These are phyloP conservation scores for Pungitius pungitius DNA, from an alignment of 2,113 vertebrate genomes.

Conservation along the genomic window DNA sequence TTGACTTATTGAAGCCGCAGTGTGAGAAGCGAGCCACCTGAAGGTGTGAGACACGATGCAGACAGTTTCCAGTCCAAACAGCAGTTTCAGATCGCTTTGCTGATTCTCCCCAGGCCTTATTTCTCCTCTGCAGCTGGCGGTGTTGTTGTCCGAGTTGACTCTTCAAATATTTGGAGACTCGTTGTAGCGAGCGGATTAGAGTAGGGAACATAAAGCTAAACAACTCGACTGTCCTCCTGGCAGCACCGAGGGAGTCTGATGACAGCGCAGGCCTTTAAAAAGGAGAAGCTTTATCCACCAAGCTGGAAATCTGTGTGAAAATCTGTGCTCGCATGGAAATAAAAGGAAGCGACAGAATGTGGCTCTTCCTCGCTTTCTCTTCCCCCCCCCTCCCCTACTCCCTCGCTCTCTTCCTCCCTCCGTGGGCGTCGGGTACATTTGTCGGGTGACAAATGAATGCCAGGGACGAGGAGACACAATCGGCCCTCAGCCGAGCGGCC, in stretches of 20 bases:
- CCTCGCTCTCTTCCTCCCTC: conserved; percentile 43
- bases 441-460: conserved; percentile 67
- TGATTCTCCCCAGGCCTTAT: not conserved
- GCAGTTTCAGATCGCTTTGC: not conserved
- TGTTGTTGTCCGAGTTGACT: not conserved
- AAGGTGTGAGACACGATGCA: not conserved
- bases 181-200: not conserved
- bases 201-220: conserved; percentile 17
- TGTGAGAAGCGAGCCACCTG: not conserved
- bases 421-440: conserved; percentile 68
- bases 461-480: conserved; percentile 59
- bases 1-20: not conserved
- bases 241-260: conserved; percentile 15
- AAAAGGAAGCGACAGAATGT: conserved; percentile 28
- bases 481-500: conserved; percentile 63
- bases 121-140: not conserved
- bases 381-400: conserved; percentile 32
- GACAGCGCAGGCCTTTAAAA: conserved; percentile 13
- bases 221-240: too few species aligned
- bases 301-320: conserved; percentile 26
- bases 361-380: conserved; percentile 2
- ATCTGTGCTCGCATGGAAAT: conserved; percentile 23
- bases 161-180: conserved; percentile 6
- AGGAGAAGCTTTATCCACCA: conserved; percentile 23
- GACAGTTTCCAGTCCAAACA: too few species aligned